Percentiles rank a stretch among this genome's conserved stretches.
These are phyloP conservation scores for Macrobrachium rosenbergii DNA, from an alignment of 1,140 invertebrate genomes.

Conservation along the genomic window DNA sequence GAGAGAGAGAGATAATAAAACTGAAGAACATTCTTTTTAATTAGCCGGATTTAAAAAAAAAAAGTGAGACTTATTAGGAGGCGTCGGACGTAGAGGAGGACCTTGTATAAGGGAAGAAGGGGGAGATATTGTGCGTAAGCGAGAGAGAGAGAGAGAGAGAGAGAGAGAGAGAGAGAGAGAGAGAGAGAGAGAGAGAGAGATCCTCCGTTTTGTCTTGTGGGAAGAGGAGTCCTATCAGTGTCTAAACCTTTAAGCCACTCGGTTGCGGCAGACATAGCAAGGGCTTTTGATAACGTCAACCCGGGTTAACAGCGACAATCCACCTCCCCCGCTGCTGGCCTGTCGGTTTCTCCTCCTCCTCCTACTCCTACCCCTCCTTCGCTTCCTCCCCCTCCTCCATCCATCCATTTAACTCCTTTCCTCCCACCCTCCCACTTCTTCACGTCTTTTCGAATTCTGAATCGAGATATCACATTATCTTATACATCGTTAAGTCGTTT, in stretches of 20 bases:
- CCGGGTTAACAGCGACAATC: too few relatives aligned
- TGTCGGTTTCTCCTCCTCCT: background rate
- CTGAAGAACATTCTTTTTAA: background rate
- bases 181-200: constrained; percentile 15
- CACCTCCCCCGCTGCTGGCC: background rate
- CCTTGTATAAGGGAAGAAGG: background rate
- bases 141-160: constrained; percentile 21
- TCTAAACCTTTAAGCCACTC: too few relatives aligned
- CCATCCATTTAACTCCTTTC: too few relatives aligned
- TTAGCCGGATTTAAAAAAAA: background rate
- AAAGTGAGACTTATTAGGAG: background rate
- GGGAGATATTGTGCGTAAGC: background rate
- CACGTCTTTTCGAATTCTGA: too few relatives aligned
- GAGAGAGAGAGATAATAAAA: too few relatives aligned
- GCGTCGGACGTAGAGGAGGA: background rate
- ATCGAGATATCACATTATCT: too few relatives aligned
- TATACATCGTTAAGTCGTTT: too few relatives aligned
- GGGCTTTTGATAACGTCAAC: too few relatives aligned
- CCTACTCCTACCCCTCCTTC: background rate
- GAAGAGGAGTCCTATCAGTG: background rate
- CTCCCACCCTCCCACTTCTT: too few relatives aligned
- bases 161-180: constrained; percentile 20
- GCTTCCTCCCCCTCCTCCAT: too few relatives aligned
- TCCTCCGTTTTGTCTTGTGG: background rate
- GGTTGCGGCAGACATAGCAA: too few relatives aligned